Percentiles rank a stretch among this genome's conserved stretches.
These are phyloP conservation scores for Nowickia ferox DNA, from an alignment of 2,888 invertebrate genomes.

Conservation along the genomic window DNA sequence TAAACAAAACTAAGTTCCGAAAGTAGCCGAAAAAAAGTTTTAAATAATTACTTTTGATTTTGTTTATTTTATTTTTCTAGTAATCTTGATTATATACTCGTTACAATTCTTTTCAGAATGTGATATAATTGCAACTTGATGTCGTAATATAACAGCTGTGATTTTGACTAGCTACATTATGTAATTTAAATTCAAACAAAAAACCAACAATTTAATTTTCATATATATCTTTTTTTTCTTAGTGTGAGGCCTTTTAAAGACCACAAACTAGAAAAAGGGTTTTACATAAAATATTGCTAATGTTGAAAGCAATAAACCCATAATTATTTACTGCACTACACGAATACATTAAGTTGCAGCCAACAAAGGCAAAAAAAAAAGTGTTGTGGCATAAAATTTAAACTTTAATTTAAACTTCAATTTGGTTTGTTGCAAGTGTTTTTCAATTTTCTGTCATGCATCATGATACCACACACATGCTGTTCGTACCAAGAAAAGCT, in stretches of 20 bases:
- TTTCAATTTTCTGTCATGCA: slow-evolving; percentile 11
- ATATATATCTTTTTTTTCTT: not conserved
- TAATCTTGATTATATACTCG: no score
- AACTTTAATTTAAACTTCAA: slow-evolving; percentile 48
- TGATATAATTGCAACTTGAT: no score
- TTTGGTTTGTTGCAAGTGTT: slow-evolving; percentile 15
- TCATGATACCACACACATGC: not conserved
- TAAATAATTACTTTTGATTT: no score
- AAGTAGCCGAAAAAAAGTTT: no score
- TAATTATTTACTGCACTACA: slow-evolving; percentile 51
- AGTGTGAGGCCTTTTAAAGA: slow-evolving; percentile 29
- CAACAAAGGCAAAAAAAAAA: not conserved
- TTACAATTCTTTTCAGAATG: no score
- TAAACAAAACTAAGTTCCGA: no score
- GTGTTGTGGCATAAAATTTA: slow-evolving; percentile 32
- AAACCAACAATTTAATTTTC: not conserved
- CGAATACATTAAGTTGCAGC: slow-evolving; percentile 37
- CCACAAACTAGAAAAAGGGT: not conserved
- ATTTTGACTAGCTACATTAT: no score
- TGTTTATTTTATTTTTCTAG: no score
- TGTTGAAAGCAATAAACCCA: slow-evolving; percentile 46
- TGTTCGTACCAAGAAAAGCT: not conserved
- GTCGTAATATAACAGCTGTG: no score
- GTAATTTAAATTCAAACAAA: no score
- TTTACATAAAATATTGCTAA: slow-evolving; percentile 41